Base-by-base conservation (phyloP, 2,797 vertebrate genomes). In the Sebastes diaconus region DNA sequence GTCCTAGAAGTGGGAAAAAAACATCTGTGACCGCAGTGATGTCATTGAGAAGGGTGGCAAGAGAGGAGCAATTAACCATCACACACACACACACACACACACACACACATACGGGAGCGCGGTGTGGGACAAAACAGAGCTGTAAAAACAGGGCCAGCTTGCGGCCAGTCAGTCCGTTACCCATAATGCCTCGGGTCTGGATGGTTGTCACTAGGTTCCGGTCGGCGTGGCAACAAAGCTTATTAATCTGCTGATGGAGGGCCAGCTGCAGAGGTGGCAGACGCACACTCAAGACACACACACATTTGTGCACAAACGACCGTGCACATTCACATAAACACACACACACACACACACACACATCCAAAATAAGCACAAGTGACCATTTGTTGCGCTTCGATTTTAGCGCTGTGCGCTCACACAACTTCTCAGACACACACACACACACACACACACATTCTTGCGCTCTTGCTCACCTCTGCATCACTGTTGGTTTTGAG, bases 191-290 rank as follows among this genome's bases (percentile, higher is more conserved):
- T 88, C 90, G 95, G 96, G 97, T 88, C 96, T 65, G 96, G 97
- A 99, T 99, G 96, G 97, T 99, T 99, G 98, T 98, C 98, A 98
- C 97, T 98, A 97, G 97, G 96, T 97, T 98, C 97, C 97, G 97
- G 98, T 99, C 96, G 98, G 97, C 98, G 97, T 98, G 98, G 98
- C 97, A 97, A 99, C 98, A 95, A 96, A 97, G 97, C 97, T 99
- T 99, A 99, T 99, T 99, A 99, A 99, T 99, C 97, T 99, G 97
- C 97, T 97, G 98, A 98, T 97, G 96, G 97, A 97, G 96, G 95
- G 97, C 97, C 98, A 99, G 98, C 98, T 99, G 98, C 97, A 97
- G 96, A 95, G 91, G 92, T 96, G 96, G 96, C 96, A 96, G 94
- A 81, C 84, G 86, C 80, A 90, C 77, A 71, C 81, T 79, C 74